Base-by-base conservation (phyloP, 2,888 invertebrate species). In the Hanleya hanleyi region DNA sequence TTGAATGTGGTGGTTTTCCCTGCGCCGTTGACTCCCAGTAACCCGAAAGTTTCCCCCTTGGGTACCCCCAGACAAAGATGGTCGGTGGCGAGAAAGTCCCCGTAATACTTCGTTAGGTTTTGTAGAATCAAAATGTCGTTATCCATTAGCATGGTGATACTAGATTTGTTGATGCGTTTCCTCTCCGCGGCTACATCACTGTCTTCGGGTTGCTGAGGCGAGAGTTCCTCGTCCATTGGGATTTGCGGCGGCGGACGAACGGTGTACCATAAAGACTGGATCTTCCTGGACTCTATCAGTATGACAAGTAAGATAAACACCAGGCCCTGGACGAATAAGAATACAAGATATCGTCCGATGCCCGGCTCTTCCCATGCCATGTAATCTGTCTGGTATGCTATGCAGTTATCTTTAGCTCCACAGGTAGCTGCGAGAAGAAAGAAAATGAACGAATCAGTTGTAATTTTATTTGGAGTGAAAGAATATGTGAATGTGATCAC, bases 1-100 rank as follows among this genome's bases (percentile, higher is more conserved):
- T 90, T 94, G 91, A 97, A 97, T 15, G 96, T 95, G 0, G 96
- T 95, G 2, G 96, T 96, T 90, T 97, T 97, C 9, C 96, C 96
- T 0, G 96, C 96, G 1, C 97, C 96, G 88, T 97, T 97, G 81
- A 96, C 94, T 0, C 97, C 90, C 62, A 97, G 91, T 5, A 97
- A 91, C 0, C 96, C 96, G 83, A 96, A 96, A 89, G 96, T 96
- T 92, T 94, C 93, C 35, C 88, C 85, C 47, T 83, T 78, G n/a
- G 85, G 83, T 1, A 90, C 81, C 1, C 89, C 89, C 26, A 89
- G 77, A 73, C 82, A 81, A 4, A 89, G 71, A 69, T 81, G 77
- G 70, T 88, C 85, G 4, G 90, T 90, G 26, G 90, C 89, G 35
- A 84, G 79, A 47, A 85, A 81, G 47, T 92, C 9, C 93, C 93